These are phyloP conservation scores for Amphipoea lucens DNA, from an alignment of 2,888 invertebrate genomes.

Conservation along the genomic window DNA sequence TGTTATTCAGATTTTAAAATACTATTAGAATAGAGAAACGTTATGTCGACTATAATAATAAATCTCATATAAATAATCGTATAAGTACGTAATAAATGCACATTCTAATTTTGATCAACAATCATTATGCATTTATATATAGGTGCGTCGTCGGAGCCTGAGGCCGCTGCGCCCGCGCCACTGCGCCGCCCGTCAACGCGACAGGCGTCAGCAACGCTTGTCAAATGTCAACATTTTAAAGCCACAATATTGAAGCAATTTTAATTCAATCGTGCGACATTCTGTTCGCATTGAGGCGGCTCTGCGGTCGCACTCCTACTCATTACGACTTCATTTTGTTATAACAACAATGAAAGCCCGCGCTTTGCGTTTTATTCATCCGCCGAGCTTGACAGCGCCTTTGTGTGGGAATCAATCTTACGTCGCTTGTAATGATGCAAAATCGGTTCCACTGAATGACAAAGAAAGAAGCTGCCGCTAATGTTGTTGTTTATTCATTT, in stretches of 20 bases:
- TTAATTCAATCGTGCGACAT: conserved; percentile 87
- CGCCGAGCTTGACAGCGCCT: conserved; percentile 82
- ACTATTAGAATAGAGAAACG: conserved; percentile 9
- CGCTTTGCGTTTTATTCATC: conserved; percentile 81
- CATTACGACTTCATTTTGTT: conserved; percentile 89
- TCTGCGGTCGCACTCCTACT: conserved; percentile 77
- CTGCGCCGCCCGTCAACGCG: conserved; percentile 68
- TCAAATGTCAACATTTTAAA: conserved; percentile 86
- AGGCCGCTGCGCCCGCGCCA: conserved; percentile 61
- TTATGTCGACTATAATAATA: conserved; percentile 11
- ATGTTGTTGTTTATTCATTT: conserved; percentile 83
- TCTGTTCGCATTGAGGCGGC: conserved; percentile 76
- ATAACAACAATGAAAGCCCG: conserved; percentile 84
- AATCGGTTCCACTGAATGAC: conserved; percentile 86
- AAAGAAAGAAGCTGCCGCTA: conserved; percentile 85
- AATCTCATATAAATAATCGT: conserved; percentile 43
- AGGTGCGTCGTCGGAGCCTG: conserved; percentile 43
- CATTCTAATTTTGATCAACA: conserved; percentile 58
- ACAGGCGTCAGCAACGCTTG: conserved; percentile 87
- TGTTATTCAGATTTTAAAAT: conserved; percentile 11
- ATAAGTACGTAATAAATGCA: conserved; percentile 43
- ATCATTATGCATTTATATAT: conserved; percentile 55
- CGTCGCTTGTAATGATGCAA: conserved; percentile 84
- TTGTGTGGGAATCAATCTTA: conserved; percentile 88
- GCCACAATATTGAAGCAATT: conserved; percentile 86